phyloP scores from a whole-genome alignment of 2,888 invertebrate species.

The Pegoplata infirma region DNA sequence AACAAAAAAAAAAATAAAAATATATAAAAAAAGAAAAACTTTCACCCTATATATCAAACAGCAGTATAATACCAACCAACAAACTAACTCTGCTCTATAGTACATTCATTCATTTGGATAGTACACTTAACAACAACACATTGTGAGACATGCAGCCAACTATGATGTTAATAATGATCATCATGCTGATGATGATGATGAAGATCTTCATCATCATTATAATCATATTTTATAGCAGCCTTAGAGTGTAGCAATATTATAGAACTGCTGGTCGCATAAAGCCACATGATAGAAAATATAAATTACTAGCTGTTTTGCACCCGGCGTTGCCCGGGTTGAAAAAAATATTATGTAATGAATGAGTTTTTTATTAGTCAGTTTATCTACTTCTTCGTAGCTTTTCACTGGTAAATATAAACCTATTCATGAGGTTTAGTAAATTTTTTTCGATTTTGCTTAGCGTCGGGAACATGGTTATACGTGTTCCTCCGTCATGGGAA shows the following conservation, averaged over 20 bases:
- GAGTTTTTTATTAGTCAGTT: no score
- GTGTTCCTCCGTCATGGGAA: no score
- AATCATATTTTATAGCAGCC: neutral
- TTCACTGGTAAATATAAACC: no score
- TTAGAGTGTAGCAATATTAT: constrained; percentile 21
- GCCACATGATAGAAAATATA: neutral
- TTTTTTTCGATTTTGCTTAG: no score
- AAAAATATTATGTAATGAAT: no score
- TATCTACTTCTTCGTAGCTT: no score
- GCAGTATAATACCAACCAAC: constrained; percentile 9
- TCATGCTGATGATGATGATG: neutral
- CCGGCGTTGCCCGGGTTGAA: no score
- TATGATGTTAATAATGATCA: constrained; percentile 4
- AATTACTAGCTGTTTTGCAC: no score
- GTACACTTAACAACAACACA: constrained; percentile 7
- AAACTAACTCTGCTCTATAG: neutral
- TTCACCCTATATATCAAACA: constrained; percentile 58
- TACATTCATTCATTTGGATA: neutral
- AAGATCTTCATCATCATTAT: neutral
- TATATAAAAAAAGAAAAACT: constrained; percentile 55
- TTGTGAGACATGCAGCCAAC: constrained; percentile 18
- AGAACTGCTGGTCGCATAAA: constrained; percentile 29
- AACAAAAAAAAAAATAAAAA: no score
- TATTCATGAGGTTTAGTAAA: no score
- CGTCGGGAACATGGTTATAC: no score